phyloP scores from a whole-genome alignment of 1,140 invertebrate species.

The Chrysopa pallens region DNA sequence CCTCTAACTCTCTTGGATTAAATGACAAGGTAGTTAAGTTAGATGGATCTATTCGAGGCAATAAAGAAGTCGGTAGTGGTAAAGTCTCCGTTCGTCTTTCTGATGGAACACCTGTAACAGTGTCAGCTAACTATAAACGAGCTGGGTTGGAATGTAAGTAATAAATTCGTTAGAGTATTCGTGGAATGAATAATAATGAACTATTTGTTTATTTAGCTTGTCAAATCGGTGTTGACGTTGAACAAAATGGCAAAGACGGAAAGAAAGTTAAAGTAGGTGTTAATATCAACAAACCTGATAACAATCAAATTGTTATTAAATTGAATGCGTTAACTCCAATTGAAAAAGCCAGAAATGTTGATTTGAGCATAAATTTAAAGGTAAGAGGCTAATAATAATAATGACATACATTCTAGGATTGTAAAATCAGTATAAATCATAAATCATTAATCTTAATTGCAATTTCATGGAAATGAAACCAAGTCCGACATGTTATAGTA shows the following conservation, averaged over 20 bases:
- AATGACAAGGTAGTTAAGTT: background rate
- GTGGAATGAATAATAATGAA: background rate
- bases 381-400: too few relatives aligned
- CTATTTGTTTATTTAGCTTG: slow-evolving; percentile 4
- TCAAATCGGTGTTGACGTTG: slow-evolving; percentile 15
- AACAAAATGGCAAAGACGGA: slow-evolving; percentile 33
- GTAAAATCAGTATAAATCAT: too few relatives aligned
- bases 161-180: background rate
- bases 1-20: too few relatives aligned
- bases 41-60: slow-evolving; percentile 5
- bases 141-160: slow-evolving; percentile 13
- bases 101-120: background rate
- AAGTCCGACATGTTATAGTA: too few relatives aligned
- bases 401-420: too few relatives aligned
- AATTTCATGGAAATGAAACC: too few relatives aligned
- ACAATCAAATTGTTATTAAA: slow-evolving; percentile 23
- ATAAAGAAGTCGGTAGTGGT: slow-evolving; percentile 5
- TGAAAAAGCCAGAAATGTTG: slow-evolving; percentile 32
- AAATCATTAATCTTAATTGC: too few relatives aligned
- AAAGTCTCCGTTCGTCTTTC: slow-evolving; percentile 15
- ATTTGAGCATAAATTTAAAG: slow-evolving; percentile 31
- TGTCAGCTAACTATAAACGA: slow-evolving; percentile 6
- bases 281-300: slow-evolving; percentile 17
- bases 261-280: slow-evolving; percentile 25
- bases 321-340: slow-evolving; percentile 26